These are phyloP conservation scores for Steromphala cineraria DNA, from an alignment of 2,888 invertebrate species.

Conservation along the genomic window DNA sequence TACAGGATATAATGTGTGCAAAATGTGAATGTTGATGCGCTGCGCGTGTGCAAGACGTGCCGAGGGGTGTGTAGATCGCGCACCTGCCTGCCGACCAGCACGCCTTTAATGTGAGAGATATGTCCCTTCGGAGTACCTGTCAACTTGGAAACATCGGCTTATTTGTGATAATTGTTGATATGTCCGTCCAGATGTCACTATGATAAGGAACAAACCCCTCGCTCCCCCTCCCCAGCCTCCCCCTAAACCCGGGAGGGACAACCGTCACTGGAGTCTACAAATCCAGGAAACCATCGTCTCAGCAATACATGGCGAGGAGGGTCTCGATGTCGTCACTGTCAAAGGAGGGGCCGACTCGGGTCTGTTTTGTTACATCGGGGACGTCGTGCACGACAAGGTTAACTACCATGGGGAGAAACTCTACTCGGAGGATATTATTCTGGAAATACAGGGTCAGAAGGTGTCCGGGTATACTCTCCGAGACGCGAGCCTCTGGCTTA, in stretches of 20 bases:
- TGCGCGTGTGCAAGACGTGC: background rate
- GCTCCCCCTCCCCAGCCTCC: conserved; percentile 46
- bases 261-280: conserved; percentile 75
- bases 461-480: conserved; percentile 79
- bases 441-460: conserved; percentile 79
- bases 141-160: conserved; percentile 1
- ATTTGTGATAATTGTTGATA: conserved; percentile 12
- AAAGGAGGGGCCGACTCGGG: conserved; percentile 78
- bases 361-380: conserved; percentile 70
- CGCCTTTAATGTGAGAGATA: conserved; percentile 18
- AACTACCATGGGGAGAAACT: conserved; percentile 72
- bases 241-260: conserved; percentile 41
- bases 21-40: conserved; percentile 3
- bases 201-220: conserved; percentile 52
- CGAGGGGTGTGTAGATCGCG: background rate
- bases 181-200: conserved; percentile 33
- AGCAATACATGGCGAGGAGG: conserved; percentile 74
- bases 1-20: background rate
- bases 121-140: conserved; percentile 24
- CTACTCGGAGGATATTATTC: conserved; percentile 75
- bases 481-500: conserved; percentile 78
- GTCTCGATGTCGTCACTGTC: conserved; percentile 75
- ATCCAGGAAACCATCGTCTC: conserved; percentile 75
- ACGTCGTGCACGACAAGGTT: conserved; percentile 66
- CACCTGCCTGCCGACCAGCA: conserved; percentile 1